phyloP scores from a whole-genome alignment of 2,113 vertebrate genomes.

The Electrona antarctica region DNA sequence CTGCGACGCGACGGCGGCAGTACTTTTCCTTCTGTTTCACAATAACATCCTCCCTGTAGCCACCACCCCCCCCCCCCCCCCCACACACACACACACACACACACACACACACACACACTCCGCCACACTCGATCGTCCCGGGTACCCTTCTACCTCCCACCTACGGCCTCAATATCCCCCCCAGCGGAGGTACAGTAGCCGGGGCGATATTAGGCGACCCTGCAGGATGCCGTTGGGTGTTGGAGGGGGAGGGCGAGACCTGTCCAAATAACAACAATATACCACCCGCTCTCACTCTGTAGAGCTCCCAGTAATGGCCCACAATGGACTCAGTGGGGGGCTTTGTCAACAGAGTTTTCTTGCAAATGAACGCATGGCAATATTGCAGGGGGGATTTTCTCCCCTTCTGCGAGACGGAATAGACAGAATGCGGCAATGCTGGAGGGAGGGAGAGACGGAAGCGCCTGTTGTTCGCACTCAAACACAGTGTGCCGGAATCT shows the following conservation, averaged over 20 bases:
- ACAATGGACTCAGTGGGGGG: slow-evolving; percentile 57
- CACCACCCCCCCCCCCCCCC: slow-evolving; percentile 28
- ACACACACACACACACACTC: slow-evolving; percentile 7
- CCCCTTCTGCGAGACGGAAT: slow-evolving; percentile 10
- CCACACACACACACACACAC: slow-evolving; percentile 12
- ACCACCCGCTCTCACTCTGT: slow-evolving; percentile 54
- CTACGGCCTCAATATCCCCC: slow-evolving; percentile 49
- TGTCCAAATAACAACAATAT: slow-evolving; percentile 74
- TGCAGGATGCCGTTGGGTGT: slow-evolving; percentile 34
- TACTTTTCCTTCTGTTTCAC: slow-evolving; percentile 69
- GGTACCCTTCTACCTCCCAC: slow-evolving; percentile 42
- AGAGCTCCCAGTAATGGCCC: slow-evolving; percentile 60
- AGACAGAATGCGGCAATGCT: slow-evolving; percentile 8
- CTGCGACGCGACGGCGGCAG: slow-evolving; percentile 61
- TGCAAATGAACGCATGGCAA: slow-evolving; percentile 36
- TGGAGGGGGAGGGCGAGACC: slow-evolving; percentile 29
- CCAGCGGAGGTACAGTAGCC: slow-evolving; percentile 34
- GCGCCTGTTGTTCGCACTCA: too few species aligned
- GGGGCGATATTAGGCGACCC: slow-evolving; percentile 56
- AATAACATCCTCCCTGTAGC: slow-evolving; percentile 47
- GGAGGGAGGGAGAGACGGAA: not conserved
- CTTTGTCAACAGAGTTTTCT: slow-evolving; percentile 61
- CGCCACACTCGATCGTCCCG: slow-evolving; percentile 5
- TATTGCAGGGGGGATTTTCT: slow-evolving; percentile 27
- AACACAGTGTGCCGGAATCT: too few species aligned